Evolutionary conservation across 2,113 vertebrate species (phyloP), one percentile per base, ranked within the genome.

Genomic region (Bothrops jararaca): DNA sequence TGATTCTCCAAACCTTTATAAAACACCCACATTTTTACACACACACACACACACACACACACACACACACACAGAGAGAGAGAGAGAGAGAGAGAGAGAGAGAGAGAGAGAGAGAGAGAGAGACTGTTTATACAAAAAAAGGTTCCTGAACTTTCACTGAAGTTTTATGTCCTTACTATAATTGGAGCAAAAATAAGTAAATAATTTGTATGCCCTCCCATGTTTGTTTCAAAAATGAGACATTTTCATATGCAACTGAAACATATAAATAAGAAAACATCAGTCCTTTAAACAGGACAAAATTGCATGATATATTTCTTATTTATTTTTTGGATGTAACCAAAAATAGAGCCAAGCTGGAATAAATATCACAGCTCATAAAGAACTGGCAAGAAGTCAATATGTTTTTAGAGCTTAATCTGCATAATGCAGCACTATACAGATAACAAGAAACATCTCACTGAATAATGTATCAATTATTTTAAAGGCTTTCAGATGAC

Each of bases 391-490:
- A 54, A 93, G 64, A 95, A 0, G 92, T 3, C 88, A 64, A 86
- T 86, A 58, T 42, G 39, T 86, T 90, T 90, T 64, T 80, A 91
- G 90, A 93, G 92, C 58, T 94, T 93, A 69, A 94, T 85, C 24
- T 1, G 22, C 93, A 93, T 74, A 95, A 58, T 94, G 95, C 95
- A 96, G 93, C 95, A 94, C 91, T 60, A 88, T 60, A 93, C 0
- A 92, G 93, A 90, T 92, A 90, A 94, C 34, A 91, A 95, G 95
- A 86, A 85, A 54, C 53, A 95, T 92, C 15, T 22, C 9, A n/a
- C 93, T 95, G 95, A 74, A 97, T 96, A 95, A 97, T 96, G 91
- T 92, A 96, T 74, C 53, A 74, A 94, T 94, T 95, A 94, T 95
- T 96, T 96, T 2, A 95, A 92, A 97, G 95, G 13, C 48, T 69